Conservation (phyloP, 2,888 invertebrate genomes). For the Heliothis peltigera region DNA sequence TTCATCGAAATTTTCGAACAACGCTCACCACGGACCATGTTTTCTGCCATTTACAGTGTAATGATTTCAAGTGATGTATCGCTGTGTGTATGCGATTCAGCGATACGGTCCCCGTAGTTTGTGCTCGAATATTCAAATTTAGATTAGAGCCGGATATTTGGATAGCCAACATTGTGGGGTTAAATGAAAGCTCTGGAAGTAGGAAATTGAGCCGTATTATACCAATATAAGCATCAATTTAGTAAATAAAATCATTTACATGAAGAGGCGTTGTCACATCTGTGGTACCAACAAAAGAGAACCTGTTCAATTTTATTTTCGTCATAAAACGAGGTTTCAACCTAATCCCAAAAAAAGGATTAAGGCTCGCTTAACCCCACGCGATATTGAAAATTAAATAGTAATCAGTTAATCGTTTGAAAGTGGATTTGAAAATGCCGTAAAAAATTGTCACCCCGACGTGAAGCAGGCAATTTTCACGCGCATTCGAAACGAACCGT, state of each 20-base stretch:
- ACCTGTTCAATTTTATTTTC: conserved; percentile 3
- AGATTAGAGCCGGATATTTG: conserved; percentile 22
- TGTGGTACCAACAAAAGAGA: conserved; percentile 29
- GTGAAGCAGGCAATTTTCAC: conserved; percentile 68
- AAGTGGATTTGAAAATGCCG: conserved; percentile 66
- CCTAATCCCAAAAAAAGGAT: conserved; percentile 2
- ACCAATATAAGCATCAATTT: conserved; percentile 3
- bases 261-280: conserved; percentile 26
- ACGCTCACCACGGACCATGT: conserved; percentile 38
- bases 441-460: conserved; percentile 70
- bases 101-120: conserved; percentile 23
- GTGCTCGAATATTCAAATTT: conserved; percentile 46
- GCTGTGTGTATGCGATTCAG: conserved; percentile 33
- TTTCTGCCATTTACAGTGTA: conserved; percentile 48
- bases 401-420: conserved; percentile 58
- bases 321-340: conserved; percentile 1
- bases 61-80: conserved; percentile 57
- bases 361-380: conserved; percentile 13
- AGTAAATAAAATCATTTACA: conserved; percentile 4
- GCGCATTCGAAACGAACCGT: conserved; percentile 63
- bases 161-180: conserved; percentile 24
- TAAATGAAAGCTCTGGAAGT: conserved; percentile 13
- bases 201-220: background rate
- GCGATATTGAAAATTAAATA: conserved; percentile 49
- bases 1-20: conserved; percentile 51